A percentile compares a stretch with the other conserved stretches of the same genome.
Evolutionary conservation across 2,888 invertebrate genomes (phyloP).

Genomic region (Trachelus iudaicus): DNA sequence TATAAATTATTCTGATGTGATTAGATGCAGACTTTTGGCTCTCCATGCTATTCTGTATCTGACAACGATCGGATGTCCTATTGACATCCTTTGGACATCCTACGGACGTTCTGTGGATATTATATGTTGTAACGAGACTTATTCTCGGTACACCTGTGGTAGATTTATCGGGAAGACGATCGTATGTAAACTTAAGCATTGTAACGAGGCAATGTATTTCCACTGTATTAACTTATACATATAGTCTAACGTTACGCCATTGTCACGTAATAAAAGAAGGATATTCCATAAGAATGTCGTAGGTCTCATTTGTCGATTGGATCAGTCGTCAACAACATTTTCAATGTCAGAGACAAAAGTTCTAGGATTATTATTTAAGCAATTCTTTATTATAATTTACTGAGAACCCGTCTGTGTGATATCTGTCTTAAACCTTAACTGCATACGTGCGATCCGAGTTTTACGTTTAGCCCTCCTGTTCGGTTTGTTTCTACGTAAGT

Average conservation of each 20-base stretch:
- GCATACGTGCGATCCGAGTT: too few species aligned
- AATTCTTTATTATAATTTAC: not conserved
- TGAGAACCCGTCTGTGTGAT: too few species aligned
- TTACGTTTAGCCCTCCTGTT: too few species aligned
- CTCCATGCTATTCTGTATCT: not conserved
- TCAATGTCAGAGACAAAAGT: not conserved
- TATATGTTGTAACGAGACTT: not conserved
- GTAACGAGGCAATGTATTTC: conserved; percentile 19
- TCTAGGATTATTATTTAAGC: not conserved
- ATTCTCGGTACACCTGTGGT: not conserved
- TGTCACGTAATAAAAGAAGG: conserved; percentile 3
- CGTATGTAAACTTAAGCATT: conserved; percentile 15
- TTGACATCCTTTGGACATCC: not conserved
- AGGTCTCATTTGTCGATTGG: not conserved
- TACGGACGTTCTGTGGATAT: not conserved
- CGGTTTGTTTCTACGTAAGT: too few species aligned
- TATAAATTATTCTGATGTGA: not conserved
- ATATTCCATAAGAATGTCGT: not conserved
- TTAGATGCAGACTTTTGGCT: not conserved
- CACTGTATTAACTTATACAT: conserved; percentile 18
- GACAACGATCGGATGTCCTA: not conserved
- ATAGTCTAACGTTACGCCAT: conserved; percentile 10
- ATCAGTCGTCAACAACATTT: not conserved
- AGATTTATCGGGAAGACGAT: conserved; percentile 6
- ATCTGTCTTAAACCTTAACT: too few species aligned